These are phyloP conservation scores for Acanthacorydalis orientalis DNA, from an alignment of 2,888 invertebrate species.

Conservation along the genomic window DNA sequence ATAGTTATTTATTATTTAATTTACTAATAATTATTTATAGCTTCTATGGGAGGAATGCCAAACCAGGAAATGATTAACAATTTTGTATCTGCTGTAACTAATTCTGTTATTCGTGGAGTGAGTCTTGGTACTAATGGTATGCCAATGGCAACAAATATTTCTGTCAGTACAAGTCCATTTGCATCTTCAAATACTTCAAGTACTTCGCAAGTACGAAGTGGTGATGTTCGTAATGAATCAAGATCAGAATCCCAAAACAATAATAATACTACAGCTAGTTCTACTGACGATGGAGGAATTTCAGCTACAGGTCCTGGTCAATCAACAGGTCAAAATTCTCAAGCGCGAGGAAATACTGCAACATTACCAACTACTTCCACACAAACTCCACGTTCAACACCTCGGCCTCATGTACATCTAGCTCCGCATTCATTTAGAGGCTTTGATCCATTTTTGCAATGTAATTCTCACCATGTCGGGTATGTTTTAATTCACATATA, in stretches of 20 bases:
- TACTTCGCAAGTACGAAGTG: background rate
- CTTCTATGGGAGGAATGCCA: background rate
- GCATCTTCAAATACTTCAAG: background rate
- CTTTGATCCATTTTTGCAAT: constrained; percentile 51
- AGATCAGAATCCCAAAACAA: background rate
- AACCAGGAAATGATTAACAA: background rate
- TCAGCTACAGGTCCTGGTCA: constrained; percentile 13
- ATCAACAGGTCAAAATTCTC: constrained; percentile 24
- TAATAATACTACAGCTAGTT: constrained; percentile 7
- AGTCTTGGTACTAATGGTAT: constrained; percentile 9
- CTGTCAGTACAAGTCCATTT: background rate
- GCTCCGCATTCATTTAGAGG: constrained; percentile 37
- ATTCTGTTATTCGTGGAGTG: constrained; percentile 4
- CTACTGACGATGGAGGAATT: constrained; percentile 8
- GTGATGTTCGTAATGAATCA: background rate
- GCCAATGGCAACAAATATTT: constrained; percentile 6
- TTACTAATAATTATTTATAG: background rate
- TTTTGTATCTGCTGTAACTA: constrained; percentile 5
- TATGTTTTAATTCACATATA: background rate
- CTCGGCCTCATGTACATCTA: constrained; percentile 50
- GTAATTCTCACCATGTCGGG: constrained; percentile 50
- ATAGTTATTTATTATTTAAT: background rate
- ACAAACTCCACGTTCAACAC: constrained; percentile 43
- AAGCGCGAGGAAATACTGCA: constrained; percentile 41
- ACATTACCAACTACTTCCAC: constrained; percentile 56